Evolutionary conservation across 2,797 vertebrate genomes (phyloP).

Genomic region (Novumbra hubbsi): DNA sequence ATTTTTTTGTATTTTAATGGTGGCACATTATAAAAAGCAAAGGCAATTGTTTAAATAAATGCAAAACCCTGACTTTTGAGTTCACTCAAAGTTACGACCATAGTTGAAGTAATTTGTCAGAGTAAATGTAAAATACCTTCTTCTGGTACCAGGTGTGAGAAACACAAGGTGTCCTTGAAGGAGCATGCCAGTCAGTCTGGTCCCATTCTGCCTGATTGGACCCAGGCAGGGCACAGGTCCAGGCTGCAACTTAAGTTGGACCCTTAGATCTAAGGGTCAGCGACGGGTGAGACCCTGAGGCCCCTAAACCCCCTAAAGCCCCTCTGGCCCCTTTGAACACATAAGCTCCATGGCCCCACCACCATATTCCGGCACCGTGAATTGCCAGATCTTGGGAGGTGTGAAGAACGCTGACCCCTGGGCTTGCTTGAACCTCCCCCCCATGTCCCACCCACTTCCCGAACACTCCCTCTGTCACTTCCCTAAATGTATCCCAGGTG

Average conservation of each 20-base stretch:
- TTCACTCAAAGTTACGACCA: constrained; percentile 48
- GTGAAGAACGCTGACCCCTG: constrained; percentile 1
- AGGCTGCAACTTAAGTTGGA: constrained; percentile 8
- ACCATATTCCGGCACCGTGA: constrained; percentile 6
- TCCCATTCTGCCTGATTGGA: constrained; percentile 67
- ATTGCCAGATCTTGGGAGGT: constrained; percentile 19
- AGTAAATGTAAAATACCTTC: background rate
- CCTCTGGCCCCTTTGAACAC: constrained; percentile 58
- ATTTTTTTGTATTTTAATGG: background rate
- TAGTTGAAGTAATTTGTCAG: constrained; percentile 26
- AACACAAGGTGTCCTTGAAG: constrained; percentile 59
- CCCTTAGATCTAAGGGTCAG: constrained; percentile 45
- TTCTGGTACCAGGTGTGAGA: constrained; percentile 62
- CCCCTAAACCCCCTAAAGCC: constrained; percentile 22
- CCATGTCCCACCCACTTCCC: constrained; percentile 42
- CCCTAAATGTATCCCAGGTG: constrained; percentile 76
- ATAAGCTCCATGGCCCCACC: constrained; percentile 55
- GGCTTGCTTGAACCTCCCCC: background rate
- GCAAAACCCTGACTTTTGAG: background rate
- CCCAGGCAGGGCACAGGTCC: constrained; percentile 51
- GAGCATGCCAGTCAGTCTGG: constrained; percentile 18
- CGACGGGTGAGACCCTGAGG: constrained; percentile 47
- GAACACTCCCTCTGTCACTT: constrained; percentile 55
- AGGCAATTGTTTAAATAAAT: background rate
- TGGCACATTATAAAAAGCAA: background rate